Evolutionary conservation across 2,113 vertebrate species (phyloP), one percentile per base, ranked within the genome.

Genomic region (Pygoscelis adeliae): DNA sequence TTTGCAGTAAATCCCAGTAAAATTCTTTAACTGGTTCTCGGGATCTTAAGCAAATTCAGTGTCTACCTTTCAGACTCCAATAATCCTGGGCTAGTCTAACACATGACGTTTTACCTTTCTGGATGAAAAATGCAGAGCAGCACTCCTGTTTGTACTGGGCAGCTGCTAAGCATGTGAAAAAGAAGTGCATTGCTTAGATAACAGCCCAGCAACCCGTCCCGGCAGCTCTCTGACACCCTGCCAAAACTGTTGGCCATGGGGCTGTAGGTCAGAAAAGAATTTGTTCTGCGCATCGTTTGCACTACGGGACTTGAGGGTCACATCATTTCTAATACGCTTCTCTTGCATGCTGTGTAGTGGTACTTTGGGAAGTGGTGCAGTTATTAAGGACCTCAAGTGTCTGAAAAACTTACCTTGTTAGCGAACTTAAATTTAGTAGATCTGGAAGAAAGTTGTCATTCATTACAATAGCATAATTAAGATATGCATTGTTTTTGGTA

Each of bases 261-360:
- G 4, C 58, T 4, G 1, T 2, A 1, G 7, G 26, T 20, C 13
- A 4, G 40, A 42, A 5, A 30, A 14, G 36, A 32, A 5, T 7
- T 11, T 1, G 1, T 53, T 27, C 59, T 15, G 11, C 2, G 0
- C n/a, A 10, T 36, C 42, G 15, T 32, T 46, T 12, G 15, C 9
- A 3, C n/a, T 6, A 2, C 1, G 2, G 58, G 34, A 7, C 23
- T 36, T 9, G 14, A 26, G 50, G 22, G 16, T 15, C 7, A 1
- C 4, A 2, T 12, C 7, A 3, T 26, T 34, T 17, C 50, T 40
- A 8, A 40, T 0, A 0, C 5, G 5, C 40, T 27, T 38, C 46
- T 36, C 9, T 12, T 10, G 16, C 19, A 1, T 9, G 13, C 59
- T 15, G n/a, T 8, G 4, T 12, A 21, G 27, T 8, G 4, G 27